Evolutionary conservation across 2,797 vertebrate genomes (phyloP).

Genomic region (Adelosebastes latens): DNA sequence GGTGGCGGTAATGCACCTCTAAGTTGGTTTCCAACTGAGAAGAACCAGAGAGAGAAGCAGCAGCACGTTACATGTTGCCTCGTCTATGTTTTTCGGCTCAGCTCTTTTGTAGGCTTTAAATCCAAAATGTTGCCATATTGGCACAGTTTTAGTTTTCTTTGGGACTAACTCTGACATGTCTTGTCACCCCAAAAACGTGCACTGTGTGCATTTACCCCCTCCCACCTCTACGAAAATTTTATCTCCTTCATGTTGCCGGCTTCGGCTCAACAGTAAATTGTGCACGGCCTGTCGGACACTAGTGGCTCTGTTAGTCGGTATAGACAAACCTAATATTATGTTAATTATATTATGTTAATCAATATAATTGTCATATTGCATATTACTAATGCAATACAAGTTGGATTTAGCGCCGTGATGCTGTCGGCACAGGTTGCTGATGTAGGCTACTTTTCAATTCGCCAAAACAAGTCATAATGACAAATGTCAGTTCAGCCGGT

Average conservation of each 20-base stretch:
- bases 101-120: not conserved
- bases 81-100: not conserved
- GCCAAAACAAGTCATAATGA: not conserved
- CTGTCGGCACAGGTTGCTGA: not conserved
- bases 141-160: not conserved
- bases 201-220: not conserved
- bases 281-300: not conserved
- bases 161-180: not conserved
- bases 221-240: not conserved
- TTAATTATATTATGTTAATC: not conserved
- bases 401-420: not conserved
- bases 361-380: not conserved
- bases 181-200: not conserved
- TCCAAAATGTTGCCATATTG: not conserved
- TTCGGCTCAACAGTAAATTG: too few relatives aligned
- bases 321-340: not conserved
- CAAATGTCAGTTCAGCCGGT: not conserved
- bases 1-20: not conserved
- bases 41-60: not conserved
- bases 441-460: not conserved
- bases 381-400: not conserved
- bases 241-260: not conserved
- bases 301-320: not conserved
- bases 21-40: not conserved
- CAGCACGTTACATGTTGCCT: not conserved